A percentile compares a stretch with the other conserved stretches of the same genome.
phyloP scores from a whole-genome alignment of 2,888 invertebrate genomes.

The Chymomyza procnemis region DNA sequence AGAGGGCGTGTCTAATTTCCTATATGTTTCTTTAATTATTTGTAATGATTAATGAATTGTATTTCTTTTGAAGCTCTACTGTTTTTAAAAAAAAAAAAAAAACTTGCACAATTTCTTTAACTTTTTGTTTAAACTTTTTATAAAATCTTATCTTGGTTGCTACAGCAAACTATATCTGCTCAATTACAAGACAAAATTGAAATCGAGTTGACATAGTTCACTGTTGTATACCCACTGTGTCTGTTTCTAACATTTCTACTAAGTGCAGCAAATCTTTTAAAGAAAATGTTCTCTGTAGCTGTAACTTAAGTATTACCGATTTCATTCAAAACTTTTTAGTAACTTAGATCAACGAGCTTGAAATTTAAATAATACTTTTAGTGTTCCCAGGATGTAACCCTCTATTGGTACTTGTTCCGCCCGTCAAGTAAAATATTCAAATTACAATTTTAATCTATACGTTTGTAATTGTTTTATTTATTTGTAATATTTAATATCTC shows the following conservation, averaged over 20 bases:
- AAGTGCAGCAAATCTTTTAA: no score
- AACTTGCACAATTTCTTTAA: slow-evolving; percentile 3
- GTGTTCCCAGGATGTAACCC: slow-evolving; percentile 74
- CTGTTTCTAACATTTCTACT: no score
- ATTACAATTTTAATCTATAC: slow-evolving; percentile 19
- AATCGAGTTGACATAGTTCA: no score
- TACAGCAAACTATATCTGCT: no score
- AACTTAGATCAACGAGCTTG: no score
- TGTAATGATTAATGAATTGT: slow-evolving; percentile 13
- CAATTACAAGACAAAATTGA: no score
- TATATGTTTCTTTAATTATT: slow-evolving; percentile 14
- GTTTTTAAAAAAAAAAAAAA: slow-evolving; percentile 22
- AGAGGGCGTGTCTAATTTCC: neutral
- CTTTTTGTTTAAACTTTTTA: slow-evolving; percentile 9
- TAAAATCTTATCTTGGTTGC: no score
- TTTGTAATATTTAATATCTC: neutral
- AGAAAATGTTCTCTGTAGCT: no score
- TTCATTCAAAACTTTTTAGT: no score
- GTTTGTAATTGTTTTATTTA: slow-evolving; percentile 35
- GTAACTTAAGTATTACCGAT: no score
- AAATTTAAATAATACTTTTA: slow-evolving; percentile 10
- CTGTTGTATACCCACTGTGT: no score
- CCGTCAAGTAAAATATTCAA: slow-evolving; percentile 72
- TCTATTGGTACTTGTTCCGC: slow-evolving; percentile 79
- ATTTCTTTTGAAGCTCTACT: slow-evolving; percentile 11